These are phyloP conservation scores for Axea sp. DNA, from an alignment of 2,888 invertebrate species.

Conservation along the genomic window DNA sequence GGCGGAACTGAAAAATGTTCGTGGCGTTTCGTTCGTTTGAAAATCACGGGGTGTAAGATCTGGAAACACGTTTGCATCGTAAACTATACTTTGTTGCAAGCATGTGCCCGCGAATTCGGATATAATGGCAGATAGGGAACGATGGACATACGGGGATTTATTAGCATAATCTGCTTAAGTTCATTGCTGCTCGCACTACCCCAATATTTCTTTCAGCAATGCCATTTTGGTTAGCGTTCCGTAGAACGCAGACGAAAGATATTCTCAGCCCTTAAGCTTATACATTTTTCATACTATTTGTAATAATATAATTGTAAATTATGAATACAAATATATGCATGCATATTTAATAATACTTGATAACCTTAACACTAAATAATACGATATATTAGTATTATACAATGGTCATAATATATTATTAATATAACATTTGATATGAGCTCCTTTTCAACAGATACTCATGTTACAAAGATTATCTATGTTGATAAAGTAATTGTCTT, in stretches of 20 bases:
- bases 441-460: no score
- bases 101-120: slow-evolving; percentile 57
- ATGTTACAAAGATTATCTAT: no score
- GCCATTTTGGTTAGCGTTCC: slow-evolving; percentile 43
- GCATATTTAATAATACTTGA: slow-evolving; percentile 25
- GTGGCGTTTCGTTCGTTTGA: slow-evolving; percentile 29
- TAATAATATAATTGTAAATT: slow-evolving; percentile 50
- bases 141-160: slow-evolving; percentile 72
- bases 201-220: slow-evolving; percentile 45
- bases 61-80: slow-evolving; percentile 66
- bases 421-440: no score
- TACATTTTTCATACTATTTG: slow-evolving; percentile 44
- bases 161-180: slow-evolving; percentile 75
- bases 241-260: slow-evolving; percentile 45
- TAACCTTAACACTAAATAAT: no score
- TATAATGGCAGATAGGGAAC: slow-evolving; percentile 63
- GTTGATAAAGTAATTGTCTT: no score
- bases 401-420: no score
- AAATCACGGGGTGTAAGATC: slow-evolving; percentile 58
- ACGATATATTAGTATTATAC: no score
- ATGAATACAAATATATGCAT: slow-evolving; percentile 13
- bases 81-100: slow-evolving; percentile 66
- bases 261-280: slow-evolving; percentile 29
- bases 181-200: slow-evolving; percentile 62
- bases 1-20: slow-evolving; percentile 50